Percentiles rank a stretch among this genome's conserved stretches.
These are phyloP conservation scores for Megaceryle maxima DNA, from an alignment of 2,113 vertebrate species.

Conservation along the genomic window DNA sequence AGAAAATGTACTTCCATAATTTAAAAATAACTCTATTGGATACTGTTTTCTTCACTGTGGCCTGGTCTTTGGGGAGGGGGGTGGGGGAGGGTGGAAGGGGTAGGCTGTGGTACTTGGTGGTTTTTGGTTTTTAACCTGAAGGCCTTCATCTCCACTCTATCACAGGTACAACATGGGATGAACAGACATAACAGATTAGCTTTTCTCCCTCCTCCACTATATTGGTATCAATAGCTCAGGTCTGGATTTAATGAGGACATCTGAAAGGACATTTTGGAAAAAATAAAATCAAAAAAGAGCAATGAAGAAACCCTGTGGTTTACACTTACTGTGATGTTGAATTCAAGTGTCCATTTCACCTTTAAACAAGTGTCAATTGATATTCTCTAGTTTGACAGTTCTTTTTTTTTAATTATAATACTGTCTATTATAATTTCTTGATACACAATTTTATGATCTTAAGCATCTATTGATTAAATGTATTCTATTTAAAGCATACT, in stretches of 20 bases:
- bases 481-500: background rate
- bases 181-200: background rate
- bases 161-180: background rate
- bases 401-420: background rate
- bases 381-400: background rate
- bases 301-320: background rate
- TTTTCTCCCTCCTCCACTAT: fast-evolving
- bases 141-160: background rate
- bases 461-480: background rate
- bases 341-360: background rate
- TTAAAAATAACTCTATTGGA: background rate
- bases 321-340: background rate
- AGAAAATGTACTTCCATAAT: background rate
- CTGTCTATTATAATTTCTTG: background rate
- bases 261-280: background rate
- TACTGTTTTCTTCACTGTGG: too few species aligned
- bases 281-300: background rate
- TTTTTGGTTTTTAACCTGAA: background rate
- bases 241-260: background rate
- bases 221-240: fast-evolving
- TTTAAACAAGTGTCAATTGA: background rate
- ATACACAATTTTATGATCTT: background rate
- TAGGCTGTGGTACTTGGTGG: background rate
- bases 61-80: too few species aligned
- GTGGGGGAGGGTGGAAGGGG: too few species aligned